A percentile compares a stretch with the other conserved stretches of the same genome.
Evolutionary conservation across 1,140 invertebrate species (phyloP).

Genomic region (Trichonephila inaurata): DNA sequence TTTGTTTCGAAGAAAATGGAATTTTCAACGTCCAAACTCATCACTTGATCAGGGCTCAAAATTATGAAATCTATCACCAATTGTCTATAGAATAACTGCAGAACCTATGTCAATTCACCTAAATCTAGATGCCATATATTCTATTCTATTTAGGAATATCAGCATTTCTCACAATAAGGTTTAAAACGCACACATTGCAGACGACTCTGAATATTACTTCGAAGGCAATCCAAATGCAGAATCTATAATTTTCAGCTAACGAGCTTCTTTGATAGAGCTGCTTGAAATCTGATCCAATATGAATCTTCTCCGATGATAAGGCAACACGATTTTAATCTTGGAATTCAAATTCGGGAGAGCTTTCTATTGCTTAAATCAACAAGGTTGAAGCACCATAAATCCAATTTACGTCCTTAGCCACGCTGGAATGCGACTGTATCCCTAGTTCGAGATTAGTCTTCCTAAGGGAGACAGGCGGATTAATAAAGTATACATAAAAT

Average conservation of each 20-base stretch:
- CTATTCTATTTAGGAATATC: too few species aligned
- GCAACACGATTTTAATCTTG: slow-evolving; percentile 71
- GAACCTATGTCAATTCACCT: too few species aligned
- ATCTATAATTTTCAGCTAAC: slow-evolving; percentile 43
- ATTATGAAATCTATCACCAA: too few species aligned
- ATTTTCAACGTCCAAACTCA: too few species aligned
- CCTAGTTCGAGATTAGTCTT: slow-evolving; percentile 14
- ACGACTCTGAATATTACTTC: neutral
- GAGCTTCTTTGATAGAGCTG: neutral
- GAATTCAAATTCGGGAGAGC: slow-evolving; percentile 57
- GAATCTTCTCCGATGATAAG: slow-evolving; percentile 35
- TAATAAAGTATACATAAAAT: slow-evolving; percentile 74
- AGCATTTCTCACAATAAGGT: neutral
- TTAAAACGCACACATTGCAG: neutral
- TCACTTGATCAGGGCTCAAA: too few species aligned
- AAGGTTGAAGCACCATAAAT: slow-evolving; percentile 46
- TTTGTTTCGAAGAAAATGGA: too few species aligned
- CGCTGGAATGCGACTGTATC: neutral
- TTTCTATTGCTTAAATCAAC: slow-evolving; percentile 71
- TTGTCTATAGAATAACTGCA: too few species aligned
- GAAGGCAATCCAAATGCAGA: slow-evolving; percentile 9
- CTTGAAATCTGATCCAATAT: slow-evolving; percentile 51
- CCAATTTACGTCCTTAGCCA: slow-evolving; percentile 48
- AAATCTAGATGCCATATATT: too few species aligned
- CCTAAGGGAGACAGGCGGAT: slow-evolving; percentile 51